phyloP scores from a whole-genome alignment of 2,888 invertebrate species.

The Podotricha telesiphe region DNA sequence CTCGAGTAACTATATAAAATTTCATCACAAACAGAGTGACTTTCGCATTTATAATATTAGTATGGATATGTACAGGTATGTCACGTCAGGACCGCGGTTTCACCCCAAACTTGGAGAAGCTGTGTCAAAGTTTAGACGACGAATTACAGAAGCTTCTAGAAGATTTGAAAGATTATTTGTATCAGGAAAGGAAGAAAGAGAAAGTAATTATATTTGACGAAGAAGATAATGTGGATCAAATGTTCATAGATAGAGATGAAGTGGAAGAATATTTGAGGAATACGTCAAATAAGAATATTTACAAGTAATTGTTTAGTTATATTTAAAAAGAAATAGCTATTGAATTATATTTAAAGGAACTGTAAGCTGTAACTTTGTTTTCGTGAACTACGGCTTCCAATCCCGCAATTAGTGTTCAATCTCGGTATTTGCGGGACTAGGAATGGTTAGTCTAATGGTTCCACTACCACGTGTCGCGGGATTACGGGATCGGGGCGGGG shows the following conservation, averaged over 20 bases:
- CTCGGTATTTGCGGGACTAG: no score
- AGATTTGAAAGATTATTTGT: conserved; percentile 88
- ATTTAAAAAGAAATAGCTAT: not conserved
- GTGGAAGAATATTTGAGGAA: conserved; percentile 80
- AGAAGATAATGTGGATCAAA: conserved; percentile 65
- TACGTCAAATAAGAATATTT: conserved; percentile 74
- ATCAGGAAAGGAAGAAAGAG: conserved; percentile 69
- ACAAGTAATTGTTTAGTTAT: conserved; percentile 60
- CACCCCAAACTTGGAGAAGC: conserved; percentile 87
- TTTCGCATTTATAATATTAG: no score
- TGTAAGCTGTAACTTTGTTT: no score
- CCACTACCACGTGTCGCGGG: no score
- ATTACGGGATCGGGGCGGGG: no score
- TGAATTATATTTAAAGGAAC: no score
- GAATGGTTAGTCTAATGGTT: no score
- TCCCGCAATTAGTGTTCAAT: no score
- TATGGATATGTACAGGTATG: conserved; percentile 70
- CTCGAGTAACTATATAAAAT: no score
- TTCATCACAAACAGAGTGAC: no score
- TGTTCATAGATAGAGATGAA: conserved; percentile 75
- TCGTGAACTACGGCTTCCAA: no score
- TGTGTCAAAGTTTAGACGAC: conserved; percentile 86
- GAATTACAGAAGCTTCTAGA: conserved; percentile 85
- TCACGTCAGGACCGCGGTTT: conserved; percentile 92
- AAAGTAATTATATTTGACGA: conserved; percentile 67